Evolutionary conservation across 2,797 vertebrate genomes (phyloP).

Genomic region (Myiotriccus ornatus): DNA sequence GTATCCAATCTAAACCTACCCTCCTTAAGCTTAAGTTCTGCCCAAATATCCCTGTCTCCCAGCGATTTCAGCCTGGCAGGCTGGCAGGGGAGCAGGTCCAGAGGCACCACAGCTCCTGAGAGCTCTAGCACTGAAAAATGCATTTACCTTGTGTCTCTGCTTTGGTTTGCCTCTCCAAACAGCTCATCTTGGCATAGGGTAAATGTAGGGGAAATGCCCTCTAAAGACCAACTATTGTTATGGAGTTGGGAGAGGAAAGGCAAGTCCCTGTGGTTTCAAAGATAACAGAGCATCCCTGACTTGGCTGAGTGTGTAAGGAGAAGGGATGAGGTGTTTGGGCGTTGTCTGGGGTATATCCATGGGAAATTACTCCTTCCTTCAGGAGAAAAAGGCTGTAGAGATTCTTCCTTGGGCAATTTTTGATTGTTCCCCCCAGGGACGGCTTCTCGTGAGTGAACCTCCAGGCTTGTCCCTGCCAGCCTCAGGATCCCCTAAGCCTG

Average conservation of each 20-base stretch:
- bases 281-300: not conserved
- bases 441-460: not conserved
- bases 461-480: not conserved
- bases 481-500: not conserved
- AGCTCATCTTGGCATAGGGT: not conserved
- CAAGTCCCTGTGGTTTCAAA: not conserved
- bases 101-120: not conserved
- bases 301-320: not conserved
- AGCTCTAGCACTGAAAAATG: not conserved
- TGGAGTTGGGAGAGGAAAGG: not conserved
- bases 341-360: not conserved
- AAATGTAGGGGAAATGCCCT: not conserved
- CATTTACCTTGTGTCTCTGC: not conserved
- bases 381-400: not conserved
- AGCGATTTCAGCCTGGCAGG: not conserved
- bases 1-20: not conserved
- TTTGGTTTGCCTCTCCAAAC: not conserved
- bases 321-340: not conserved
- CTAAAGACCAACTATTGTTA: not conserved
- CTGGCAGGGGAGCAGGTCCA: not conserved
- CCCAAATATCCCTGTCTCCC: not conserved
- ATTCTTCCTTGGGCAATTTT: not conserved
- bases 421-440: accelerated
- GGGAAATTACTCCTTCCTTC: not conserved
- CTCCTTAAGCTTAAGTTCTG: not conserved